Conservation (phyloP, 92 coral and sea anemone species). For the Paramuricea clavata region DNA sequence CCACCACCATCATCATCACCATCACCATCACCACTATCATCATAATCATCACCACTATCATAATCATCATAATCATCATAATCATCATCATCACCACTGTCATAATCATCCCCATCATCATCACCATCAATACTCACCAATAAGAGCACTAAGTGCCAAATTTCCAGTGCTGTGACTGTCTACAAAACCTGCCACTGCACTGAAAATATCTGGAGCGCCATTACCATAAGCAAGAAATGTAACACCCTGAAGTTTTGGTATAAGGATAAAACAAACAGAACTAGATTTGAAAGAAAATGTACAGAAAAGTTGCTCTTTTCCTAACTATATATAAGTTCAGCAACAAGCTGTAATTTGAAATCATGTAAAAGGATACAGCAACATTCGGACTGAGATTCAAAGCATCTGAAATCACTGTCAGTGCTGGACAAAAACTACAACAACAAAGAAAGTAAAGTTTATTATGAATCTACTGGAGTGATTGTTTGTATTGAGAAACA, state of each 20-base stretch:
- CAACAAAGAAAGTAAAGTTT: background rate
- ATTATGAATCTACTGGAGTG: background rate
- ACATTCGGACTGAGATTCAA: constrained; percentile 79
- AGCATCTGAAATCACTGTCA: constrained; percentile 79
- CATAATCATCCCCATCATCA: too few relatives aligned
- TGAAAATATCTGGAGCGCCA: constrained; percentile 98
- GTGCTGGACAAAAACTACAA: constrained; percentile 87
- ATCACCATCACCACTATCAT: background rate
- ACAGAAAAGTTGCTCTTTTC: background rate
- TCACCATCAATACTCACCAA: constrained; percentile 67
- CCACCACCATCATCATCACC: background rate
- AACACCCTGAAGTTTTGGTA: constrained; percentile 73
- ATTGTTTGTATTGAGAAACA: too few relatives aligned
- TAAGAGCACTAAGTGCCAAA: constrained; percentile 87
- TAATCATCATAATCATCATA: background rate
- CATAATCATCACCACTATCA: too few relatives aligned
- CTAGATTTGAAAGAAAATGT: background rate
- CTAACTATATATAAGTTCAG: too few relatives aligned
- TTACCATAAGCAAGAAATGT: constrained; percentile 94
- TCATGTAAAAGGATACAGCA: constrained; percentile 83
- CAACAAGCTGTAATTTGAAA: background rate
- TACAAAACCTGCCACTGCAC: constrained; percentile 88
- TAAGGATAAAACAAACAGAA: background rate
- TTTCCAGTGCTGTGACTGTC: constrained; percentile 37
- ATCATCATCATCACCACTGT: background rate